Conservation (phyloP, 1,140 invertebrate genomes). For the Bombus superbus region DNA sequence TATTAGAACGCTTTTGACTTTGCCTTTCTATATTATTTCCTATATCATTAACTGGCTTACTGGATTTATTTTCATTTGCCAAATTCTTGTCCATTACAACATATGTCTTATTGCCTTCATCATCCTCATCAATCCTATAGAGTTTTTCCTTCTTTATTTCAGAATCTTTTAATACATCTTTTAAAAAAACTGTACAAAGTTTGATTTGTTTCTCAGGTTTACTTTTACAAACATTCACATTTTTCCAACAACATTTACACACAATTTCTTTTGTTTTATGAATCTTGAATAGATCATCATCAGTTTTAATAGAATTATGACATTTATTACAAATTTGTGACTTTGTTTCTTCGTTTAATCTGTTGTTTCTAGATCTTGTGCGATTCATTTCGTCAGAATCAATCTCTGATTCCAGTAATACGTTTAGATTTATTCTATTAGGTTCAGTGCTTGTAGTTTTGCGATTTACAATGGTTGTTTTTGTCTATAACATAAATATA, state of each 20-base stretch:
- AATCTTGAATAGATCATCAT: slow-evolving; percentile 71
- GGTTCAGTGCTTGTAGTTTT: slow-evolving; percentile 73
- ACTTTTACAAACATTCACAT: slow-evolving; percentile 59
- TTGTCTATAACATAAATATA: slow-evolving; percentile 59
- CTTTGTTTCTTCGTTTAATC: neutral
- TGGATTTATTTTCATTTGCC: slow-evolving; percentile 6
- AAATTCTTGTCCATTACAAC: slow-evolving; percentile 62
- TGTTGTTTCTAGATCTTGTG: neutral
- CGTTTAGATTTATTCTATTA: slow-evolving; percentile 53
- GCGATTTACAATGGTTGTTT: slow-evolving; percentile 72
- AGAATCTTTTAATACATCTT: slow-evolving; percentile 71
- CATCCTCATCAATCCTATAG: slow-evolving; percentile 65
- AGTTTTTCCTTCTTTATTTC: slow-evolving; percentile 13
- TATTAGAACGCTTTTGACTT: slow-evolving; percentile 5
- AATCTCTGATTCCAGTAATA: slow-evolving; percentile 63
- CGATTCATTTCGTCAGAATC: slow-evolving; percentile 44
- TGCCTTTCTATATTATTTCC: neutral
- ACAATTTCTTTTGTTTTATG: slow-evolving; percentile 70
- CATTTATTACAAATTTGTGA: slow-evolving; percentile 70
- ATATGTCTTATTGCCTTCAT: slow-evolving; percentile 61
- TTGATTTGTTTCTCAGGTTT: slow-evolving; percentile 62
- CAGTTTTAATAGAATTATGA: slow-evolving; percentile 50
- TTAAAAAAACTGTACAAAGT: slow-evolving; percentile 74
- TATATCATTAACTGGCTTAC: neutral
- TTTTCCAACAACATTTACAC: slow-evolving; percentile 76